Evolutionary conservation across 2,888 invertebrate species (phyloP).

Genomic region (Microctonus aethiopoides): DNA sequence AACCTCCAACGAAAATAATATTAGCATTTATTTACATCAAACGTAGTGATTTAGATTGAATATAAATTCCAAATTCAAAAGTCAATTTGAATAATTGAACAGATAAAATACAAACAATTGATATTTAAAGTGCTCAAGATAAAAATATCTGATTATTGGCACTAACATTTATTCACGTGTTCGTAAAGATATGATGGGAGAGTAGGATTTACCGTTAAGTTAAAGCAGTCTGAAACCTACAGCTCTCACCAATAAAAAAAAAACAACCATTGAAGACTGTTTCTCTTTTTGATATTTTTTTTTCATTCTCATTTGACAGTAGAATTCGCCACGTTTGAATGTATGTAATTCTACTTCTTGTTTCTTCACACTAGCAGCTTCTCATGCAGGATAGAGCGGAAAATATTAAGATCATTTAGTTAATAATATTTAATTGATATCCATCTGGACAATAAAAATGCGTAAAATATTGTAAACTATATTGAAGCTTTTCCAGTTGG

Average conservation of each 20-base stretch:
- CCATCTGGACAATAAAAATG: not conserved
- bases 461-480: too few relatives aligned
- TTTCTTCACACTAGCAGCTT: not conserved
- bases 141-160: not conserved
- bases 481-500: not conserved
- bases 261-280: not conserved
- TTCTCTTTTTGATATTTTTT: not conserved
- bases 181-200: conserved; percentile 1
- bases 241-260: conserved; percentile 4
- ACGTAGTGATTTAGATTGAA: too few relatives aligned
- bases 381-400: not conserved
- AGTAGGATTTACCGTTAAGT: conserved; percentile 10
- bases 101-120: too few relatives aligned
- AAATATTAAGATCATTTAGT: not conserved
- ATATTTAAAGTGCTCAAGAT: not conserved
- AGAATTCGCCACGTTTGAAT: not conserved
- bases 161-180: not conserved
- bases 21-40: too few relatives aligned
- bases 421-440: not conserved
- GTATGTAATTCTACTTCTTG: not conserved
- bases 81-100: too few relatives aligned
- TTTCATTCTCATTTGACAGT: not conserved
- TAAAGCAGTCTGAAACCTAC: not conserved
- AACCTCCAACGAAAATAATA: not conserved
- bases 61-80: too few relatives aligned